phyloP scores from a whole-genome alignment of 2,888 invertebrate genomes.

The Dynastes maya region DNA sequence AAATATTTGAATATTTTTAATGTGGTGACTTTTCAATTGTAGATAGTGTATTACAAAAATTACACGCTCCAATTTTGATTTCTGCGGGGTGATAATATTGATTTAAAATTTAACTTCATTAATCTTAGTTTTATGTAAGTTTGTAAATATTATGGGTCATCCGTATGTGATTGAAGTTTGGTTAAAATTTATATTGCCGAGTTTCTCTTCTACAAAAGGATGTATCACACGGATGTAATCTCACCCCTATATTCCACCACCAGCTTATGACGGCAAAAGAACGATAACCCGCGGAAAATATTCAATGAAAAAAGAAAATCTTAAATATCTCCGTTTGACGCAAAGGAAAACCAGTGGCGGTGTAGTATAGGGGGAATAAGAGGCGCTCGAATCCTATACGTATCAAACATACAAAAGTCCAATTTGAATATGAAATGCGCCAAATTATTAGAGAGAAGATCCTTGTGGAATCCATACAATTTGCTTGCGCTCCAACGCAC shows the following conservation, averaged over 20 bases:
- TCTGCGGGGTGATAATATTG: too few species aligned
- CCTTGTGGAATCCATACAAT: constrained; percentile 59
- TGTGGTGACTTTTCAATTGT: too few species aligned
- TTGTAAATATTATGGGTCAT: too few species aligned
- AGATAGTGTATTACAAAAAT: too few species aligned
- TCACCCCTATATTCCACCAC: not conserved
- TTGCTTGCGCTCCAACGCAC: constrained; percentile 58
- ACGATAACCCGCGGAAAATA: not conserved
- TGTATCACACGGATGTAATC: not conserved
- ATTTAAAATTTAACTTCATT: too few species aligned
- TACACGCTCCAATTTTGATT: too few species aligned
- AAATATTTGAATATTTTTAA: too few species aligned
- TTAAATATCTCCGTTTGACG: constrained; percentile 22
- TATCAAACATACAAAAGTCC: constrained; percentile 44
- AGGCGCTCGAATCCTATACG: constrained; percentile 11
- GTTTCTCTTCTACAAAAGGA: not conserved
- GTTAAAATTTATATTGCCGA: not conserved
- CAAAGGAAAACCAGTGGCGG: constrained; percentile 35
- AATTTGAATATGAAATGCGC: constrained; percentile 61
- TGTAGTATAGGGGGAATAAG: constrained; percentile 17
- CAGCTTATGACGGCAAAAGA: constrained; percentile 12
- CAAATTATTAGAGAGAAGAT: constrained; percentile 58
- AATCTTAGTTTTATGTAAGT: too few species aligned
- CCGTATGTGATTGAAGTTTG: not conserved
- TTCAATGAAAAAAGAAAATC: constrained; percentile 16